Evolutionary conservation across 2,888 invertebrate species (phyloP).

Genomic region (Subacronicta megacephala): DNA sequence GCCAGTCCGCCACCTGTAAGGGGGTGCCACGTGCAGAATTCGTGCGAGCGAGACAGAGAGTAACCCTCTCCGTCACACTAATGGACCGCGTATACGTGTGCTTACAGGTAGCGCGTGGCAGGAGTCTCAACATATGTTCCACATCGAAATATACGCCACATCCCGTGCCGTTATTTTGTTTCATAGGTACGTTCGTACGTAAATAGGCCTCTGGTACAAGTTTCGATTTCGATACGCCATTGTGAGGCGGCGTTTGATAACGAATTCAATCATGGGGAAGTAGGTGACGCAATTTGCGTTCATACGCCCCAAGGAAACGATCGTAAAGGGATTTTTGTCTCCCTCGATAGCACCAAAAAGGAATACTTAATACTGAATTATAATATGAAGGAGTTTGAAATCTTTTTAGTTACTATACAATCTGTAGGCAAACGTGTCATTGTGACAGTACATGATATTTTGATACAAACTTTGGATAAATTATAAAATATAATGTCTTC

Average conservation of each 20-base stretch:
- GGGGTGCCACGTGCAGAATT: conserved; percentile 68
- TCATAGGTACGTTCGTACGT: conserved; percentile 65
- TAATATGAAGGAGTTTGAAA: conserved; percentile 12
- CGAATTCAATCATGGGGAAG: conserved; percentile 75
- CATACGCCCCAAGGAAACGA: conserved; percentile 44
- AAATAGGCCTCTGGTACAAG: conserved; percentile 70
- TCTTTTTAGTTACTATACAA: conserved; percentile 28
- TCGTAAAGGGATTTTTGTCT: conserved; percentile 59
- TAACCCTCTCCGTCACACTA: conserved; percentile 63
- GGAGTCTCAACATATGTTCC: conserved; percentile 64
- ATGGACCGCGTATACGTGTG: conserved; percentile 61
- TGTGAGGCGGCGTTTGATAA: conserved; percentile 70
- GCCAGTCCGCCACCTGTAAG: conserved; percentile 64
- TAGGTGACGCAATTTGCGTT: conserved; percentile 60
- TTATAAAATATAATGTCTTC: conserved; percentile 45
- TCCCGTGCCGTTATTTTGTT: conserved; percentile 70
- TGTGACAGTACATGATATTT: conserved; percentile 18
- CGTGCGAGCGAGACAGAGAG: conserved; percentile 36
- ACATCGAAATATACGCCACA: conserved; percentile 65
- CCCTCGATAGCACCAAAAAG: conserved; percentile 50
- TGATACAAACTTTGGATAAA: conserved; percentile 11
- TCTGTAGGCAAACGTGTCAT: conserved; percentile 25
- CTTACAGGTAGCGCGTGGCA: conserved; percentile 61
- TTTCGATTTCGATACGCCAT: conserved; percentile 69
- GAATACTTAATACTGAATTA: conserved; percentile 29